These are phyloP conservation scores for Porites australiensis DNA, from an alignment of 64 coral and sea anemone genomes.

Conservation along the genomic window DNA sequence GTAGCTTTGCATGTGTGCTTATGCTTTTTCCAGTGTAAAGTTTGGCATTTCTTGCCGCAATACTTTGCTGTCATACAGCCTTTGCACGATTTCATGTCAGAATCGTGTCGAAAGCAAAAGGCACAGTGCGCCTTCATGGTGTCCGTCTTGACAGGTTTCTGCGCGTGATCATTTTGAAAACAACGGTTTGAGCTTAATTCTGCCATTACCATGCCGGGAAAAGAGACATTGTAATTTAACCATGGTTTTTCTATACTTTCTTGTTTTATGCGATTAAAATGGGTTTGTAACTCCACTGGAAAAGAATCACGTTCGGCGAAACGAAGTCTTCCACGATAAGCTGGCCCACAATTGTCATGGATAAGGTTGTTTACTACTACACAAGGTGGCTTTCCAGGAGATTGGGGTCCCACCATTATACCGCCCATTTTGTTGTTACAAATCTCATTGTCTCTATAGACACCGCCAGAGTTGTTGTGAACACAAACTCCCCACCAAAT, in stretches of 20 bases:
- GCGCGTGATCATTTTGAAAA: background rate
- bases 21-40: constrained; percentile 65
- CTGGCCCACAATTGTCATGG: constrained; percentile 38
- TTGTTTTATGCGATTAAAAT: background rate
- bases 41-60: constrained; percentile 60
- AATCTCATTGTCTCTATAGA: background rate
- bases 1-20: constrained; percentile 34
- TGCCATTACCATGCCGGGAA: background rate
- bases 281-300: background rate
- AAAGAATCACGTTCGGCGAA: background rate
- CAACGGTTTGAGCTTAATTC: background rate
- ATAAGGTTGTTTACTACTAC: constrained; percentile 12
- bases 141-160: background rate
- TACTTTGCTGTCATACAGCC: constrained; percentile 49
- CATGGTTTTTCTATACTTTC: no score
- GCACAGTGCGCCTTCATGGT: background rate
- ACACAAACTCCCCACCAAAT: constrained; percentile 18
- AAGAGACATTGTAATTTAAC: background rate
- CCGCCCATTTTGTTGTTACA: constrained; percentile 49
- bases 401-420: background rate
- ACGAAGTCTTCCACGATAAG: background rate
- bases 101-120: background rate
- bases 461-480: constrained; percentile 21
- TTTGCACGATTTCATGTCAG: constrained; percentile 37
- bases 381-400: constrained; percentile 3